Evolutionary conservation across 2,113 vertebrate species (phyloP).

Genomic region (Stictonetta naevosa): DNA sequence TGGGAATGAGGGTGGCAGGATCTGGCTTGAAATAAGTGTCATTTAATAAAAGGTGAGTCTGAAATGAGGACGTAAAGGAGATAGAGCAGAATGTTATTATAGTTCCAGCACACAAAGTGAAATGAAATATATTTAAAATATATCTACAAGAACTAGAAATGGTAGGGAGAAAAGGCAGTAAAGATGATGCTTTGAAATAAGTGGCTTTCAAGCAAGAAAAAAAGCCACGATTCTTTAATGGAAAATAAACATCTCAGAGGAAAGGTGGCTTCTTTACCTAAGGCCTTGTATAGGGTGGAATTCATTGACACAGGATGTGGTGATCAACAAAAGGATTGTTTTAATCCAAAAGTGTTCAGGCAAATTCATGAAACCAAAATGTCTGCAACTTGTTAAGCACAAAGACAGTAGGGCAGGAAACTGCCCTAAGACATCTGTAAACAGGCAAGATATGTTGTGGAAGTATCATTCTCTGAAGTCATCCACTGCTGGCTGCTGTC

Average conservation of each 20-base stretch:
- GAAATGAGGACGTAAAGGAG: rapidly evolving
- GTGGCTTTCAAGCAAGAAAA: not conserved
- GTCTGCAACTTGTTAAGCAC: too few species aligned
- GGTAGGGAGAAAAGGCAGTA: not conserved
- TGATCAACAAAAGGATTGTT: not conserved
- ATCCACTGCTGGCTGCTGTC: too few species aligned
- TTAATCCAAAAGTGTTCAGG: not conserved
- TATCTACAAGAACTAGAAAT: rapidly evolving
- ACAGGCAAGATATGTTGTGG: too few species aligned
- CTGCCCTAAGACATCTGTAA: too few species aligned
- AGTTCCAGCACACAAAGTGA: not conserved
- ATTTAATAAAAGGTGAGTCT: not conserved
- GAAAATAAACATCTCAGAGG: not conserved
- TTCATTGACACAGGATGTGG: not conserved
- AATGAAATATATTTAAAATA: not conserved
- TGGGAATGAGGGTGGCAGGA: not conserved
- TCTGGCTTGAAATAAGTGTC: not conserved
- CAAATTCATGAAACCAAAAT: not conserved
- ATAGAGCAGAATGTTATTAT: rapidly evolving
- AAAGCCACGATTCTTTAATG: not conserved
- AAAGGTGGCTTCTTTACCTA: not conserved
- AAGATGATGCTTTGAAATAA: not conserved
- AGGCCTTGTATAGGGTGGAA: not conserved
- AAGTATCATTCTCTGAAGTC: too few species aligned
- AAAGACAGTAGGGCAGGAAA: too few species aligned